These are phyloP conservation scores for Lepidocyrtoides sp. DNA, from an alignment of 2,888 invertebrate species.

Conservation along the genomic window DNA sequence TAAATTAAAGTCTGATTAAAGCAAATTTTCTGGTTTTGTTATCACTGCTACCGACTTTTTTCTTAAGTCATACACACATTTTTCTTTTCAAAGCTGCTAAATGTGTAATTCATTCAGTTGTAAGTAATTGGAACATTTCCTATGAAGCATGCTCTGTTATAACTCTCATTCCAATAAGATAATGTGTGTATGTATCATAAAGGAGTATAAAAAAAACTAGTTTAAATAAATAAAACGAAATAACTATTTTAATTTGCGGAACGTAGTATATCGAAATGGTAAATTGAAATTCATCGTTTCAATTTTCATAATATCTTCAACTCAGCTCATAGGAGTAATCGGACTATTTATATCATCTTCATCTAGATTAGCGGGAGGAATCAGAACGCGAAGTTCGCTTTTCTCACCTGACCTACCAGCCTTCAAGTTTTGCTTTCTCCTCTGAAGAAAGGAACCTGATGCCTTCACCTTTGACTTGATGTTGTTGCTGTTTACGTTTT, in stretches of 20 bases:
- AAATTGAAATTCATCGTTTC: neutral
- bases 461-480: conserved; percentile 77
- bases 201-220: neutral
- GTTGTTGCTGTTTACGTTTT: neutral
- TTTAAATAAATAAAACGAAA: neutral
- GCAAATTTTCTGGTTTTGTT: no score
- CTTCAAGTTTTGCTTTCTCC: conserved; percentile 79
- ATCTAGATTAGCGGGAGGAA: conserved; percentile 78
- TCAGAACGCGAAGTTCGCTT: conserved; percentile 83
- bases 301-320: neutral
- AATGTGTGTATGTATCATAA: neutral
- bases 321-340: conserved; percentile 73
- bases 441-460: conserved; percentile 83
- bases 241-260: no score
- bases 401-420: conserved; percentile 77
- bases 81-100: neutral
- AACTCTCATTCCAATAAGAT: no score
- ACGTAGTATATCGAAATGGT: neutral
- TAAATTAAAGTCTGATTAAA: no score
- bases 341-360: conserved; percentile 81
- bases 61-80: neutral
- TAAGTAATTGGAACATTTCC: neutral
- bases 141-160: no score
- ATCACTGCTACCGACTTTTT: no score
- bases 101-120: neutral